Evolutionary conservation across 2,888 invertebrate species (phyloP), one percentile per base, ranked within the genome.

Genomic region (Cerceris ruficornis): DNA sequence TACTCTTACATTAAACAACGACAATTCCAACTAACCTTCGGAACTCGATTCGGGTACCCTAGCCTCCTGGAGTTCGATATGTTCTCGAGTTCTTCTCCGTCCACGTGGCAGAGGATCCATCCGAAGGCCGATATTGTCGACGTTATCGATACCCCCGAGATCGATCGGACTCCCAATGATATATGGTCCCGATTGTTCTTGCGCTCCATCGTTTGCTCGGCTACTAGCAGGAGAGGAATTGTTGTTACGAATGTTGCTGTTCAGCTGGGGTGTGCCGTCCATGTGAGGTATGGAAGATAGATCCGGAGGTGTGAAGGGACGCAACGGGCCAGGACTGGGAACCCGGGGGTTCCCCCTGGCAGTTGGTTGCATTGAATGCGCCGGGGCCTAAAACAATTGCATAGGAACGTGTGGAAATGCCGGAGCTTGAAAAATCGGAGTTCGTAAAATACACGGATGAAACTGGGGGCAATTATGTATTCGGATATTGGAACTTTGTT

Each of bases 141-240:
- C 91, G 69, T 92, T 92, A 74, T 92, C 92, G 83, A 92, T 91
- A 43, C 86, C 85, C 46, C 92, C 89, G 57, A 92, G 90, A 71
- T 92, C 90, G 81, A 92, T 92, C 54, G 91, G 91, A 78, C 92
- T 92, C 57, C 92, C 92, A 75, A 92, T 84, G 77, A 92, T 92
- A 74, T 91, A 92, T 39, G 92, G 80, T 84, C 91, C 83, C 58
- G 78, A 17, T 43, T 72, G 41, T 15, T 81, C 80, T 57, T 73
- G 68, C 6, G 15, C 5, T 43, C 50, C 70, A 42, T 82, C 76
- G 72, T 65, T 75, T 39, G 43, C 58, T 42, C 76, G 75, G 11
- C 65, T 76, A 55, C 64, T 74, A 46, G 72, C 75, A 14, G 82
- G 77, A 65, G 81, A 78, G 46, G 71, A 68, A 75, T 68, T 79